Conservation (phyloP, 2,113 vertebrate genomes). For the Motacilla tschutschensis region DNA sequence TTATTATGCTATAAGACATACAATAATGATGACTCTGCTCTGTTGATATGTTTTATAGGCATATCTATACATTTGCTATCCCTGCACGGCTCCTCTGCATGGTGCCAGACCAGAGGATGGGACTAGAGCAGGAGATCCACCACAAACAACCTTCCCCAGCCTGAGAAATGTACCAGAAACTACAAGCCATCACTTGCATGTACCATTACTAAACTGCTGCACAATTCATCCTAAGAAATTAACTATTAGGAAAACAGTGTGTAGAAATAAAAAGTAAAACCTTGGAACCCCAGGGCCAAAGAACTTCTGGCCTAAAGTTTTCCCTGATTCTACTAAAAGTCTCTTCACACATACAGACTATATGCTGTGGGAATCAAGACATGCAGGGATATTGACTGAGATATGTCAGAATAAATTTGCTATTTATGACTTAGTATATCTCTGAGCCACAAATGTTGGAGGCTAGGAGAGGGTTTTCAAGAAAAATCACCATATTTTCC, state of each 20-base stretch:
- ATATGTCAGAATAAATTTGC: neutral
- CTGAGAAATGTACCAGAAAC: rapidly evolving
- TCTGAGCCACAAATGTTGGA: neutral
- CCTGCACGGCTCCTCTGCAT: neutral
- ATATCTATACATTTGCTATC: rapidly evolving
- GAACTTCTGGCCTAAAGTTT: neutral
- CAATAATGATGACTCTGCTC: neutral
- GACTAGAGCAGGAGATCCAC: neutral
- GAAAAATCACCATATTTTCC: neutral
- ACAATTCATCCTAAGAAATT: neutral
- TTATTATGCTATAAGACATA: neutral
- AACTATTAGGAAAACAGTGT: neutral
- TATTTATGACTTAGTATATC: neutral
- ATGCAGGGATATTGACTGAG: neutral
- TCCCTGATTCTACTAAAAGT: neutral
- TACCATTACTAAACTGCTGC: neutral
- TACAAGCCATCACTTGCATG: neutral
- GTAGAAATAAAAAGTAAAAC: neutral
- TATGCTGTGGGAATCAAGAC: neutral
- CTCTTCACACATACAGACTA: neutral
- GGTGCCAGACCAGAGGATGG: neutral
- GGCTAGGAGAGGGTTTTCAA: neutral
- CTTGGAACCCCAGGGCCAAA: neutral
- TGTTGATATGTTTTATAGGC: neutral
- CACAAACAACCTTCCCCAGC: neutral